Percentiles rank a stretch among this genome's conserved stretches.
Conservation (phyloP, 2,797 vertebrate genomes). For the Podarcis lilfordi region DNA sequence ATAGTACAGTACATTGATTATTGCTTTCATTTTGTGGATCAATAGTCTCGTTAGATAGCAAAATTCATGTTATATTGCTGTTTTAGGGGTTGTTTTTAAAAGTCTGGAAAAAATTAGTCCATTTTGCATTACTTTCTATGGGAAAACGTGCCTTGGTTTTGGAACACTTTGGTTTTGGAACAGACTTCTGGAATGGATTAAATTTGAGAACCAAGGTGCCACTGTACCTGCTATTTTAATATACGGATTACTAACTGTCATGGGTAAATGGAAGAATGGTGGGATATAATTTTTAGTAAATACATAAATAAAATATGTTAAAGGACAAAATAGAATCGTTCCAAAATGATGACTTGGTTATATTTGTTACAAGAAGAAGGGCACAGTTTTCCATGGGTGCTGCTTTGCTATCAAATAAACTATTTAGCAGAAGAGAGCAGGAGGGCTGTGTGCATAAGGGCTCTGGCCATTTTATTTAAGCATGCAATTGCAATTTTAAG, state of each 20-base stretch:
- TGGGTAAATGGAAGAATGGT: not conserved
- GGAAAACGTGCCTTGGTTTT: too few species aligned
- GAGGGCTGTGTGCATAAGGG: constrained; percentile 53
- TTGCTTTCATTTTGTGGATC: too few species aligned
- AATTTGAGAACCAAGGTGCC: too few species aligned
- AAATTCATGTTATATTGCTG: too few species aligned
- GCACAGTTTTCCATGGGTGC: constrained; percentile 45
- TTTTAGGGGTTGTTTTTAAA: too few species aligned
- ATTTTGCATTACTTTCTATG: too few species aligned
- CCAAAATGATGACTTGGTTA: constrained; percentile 20
- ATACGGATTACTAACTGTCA: not conserved
- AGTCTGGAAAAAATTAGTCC: too few species aligned
- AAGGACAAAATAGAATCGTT: constrained; percentile 31
- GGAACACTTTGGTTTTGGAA: too few species aligned
- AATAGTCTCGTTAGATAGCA: too few species aligned
- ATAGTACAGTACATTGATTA: too few species aligned
- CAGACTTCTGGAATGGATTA: too few species aligned
- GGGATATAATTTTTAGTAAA: not conserved
- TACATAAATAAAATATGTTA: not conserved
- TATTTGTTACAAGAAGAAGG: constrained; percentile 23
- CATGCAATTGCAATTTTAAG: constrained; percentile 72
- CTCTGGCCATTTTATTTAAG: constrained; percentile 68
- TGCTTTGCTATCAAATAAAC: constrained; percentile 49
- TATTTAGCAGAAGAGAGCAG: constrained; percentile 48
- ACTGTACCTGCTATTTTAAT: not conserved